Conservation (phyloP, 2,888 invertebrate genomes). For the Arrhopalites spinosus region DNA sequence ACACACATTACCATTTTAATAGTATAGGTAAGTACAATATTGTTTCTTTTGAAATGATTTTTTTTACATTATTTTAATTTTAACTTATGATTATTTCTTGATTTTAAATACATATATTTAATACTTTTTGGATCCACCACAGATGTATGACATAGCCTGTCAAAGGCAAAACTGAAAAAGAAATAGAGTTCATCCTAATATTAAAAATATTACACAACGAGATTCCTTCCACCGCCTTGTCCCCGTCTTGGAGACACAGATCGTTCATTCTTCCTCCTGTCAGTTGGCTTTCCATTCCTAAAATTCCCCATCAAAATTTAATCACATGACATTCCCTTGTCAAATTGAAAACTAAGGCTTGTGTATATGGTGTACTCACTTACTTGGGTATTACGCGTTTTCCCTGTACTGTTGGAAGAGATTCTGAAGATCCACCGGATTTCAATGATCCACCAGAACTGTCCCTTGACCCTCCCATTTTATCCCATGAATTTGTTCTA, state of each 20-base stretch:
- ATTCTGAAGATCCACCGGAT: constrained; percentile 54
- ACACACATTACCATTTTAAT: too few relatives aligned
- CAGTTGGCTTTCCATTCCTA: constrained; percentile 15
- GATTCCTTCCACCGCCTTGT: not conserved
- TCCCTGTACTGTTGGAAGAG: constrained; percentile 54
- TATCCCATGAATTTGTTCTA: constrained; percentile 54
- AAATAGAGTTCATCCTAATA: too few relatives aligned
- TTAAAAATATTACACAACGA: constrained; percentile 11
- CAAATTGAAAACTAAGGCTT: too few relatives aligned
- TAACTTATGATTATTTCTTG: too few relatives aligned
- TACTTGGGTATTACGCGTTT: constrained; percentile 55
- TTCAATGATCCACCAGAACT: constrained; percentile 54
- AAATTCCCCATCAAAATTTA: not conserved
- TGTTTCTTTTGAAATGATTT: too few relatives aligned
- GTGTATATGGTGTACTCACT: too few relatives aligned
- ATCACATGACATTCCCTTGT: not conserved
- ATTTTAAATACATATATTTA: too few relatives aligned
- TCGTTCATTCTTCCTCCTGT: not conserved
- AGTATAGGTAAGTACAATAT: too few relatives aligned
- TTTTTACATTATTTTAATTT: too few relatives aligned
- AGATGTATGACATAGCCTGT: too few relatives aligned
- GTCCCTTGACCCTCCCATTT: constrained; percentile 51
- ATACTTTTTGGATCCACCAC: too few relatives aligned
- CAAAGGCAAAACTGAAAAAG: too few relatives aligned
- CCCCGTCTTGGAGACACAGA: constrained; percentile 11